Conservation (phyloP, 2,888 invertebrate genomes). For the Xestobium rufovillosum region DNA sequence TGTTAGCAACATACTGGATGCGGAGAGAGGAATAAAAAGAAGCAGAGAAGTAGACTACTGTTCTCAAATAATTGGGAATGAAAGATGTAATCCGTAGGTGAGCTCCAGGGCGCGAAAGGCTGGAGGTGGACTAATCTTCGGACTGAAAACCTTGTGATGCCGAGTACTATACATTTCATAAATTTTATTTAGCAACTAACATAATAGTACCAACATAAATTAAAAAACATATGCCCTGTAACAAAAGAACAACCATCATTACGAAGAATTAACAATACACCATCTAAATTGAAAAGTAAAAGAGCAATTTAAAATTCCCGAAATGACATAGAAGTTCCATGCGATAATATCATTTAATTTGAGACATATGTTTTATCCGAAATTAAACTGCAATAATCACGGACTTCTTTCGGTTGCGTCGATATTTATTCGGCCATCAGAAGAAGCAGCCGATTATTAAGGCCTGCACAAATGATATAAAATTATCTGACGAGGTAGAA, state of each 20-base stretch:
- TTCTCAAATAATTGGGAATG: no score
- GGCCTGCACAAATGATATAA: not conserved
- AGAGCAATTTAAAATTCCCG: constrained; percentile 13
- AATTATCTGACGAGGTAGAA: no score
- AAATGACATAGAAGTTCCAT: constrained; percentile 33
- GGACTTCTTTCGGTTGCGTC: not conserved
- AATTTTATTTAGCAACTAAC: no score
- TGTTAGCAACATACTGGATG: no score
- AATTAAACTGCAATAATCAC: constrained; percentile 8
- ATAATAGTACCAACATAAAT: not conserved
- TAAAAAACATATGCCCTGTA: not conserved
- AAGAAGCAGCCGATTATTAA: not conserved
- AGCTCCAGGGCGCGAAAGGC: no score
- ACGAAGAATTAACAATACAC: not conserved
- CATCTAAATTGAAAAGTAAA: constrained; percentile 1
- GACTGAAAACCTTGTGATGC: no score
- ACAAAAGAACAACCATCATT: not conserved
- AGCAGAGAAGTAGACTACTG: no score
- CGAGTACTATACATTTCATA: no score
- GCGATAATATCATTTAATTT: constrained; percentile 39
- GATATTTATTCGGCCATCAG: constrained; percentile 2
- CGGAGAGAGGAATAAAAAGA: no score
- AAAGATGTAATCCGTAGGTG: no score
- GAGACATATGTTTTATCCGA: constrained; percentile 35
- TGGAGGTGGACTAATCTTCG: no score